Evolutionary conservation across 2,888 invertebrate species (phyloP), one percentile per base, ranked within the genome.

Genomic region (Oeneis ivallda): DNA sequence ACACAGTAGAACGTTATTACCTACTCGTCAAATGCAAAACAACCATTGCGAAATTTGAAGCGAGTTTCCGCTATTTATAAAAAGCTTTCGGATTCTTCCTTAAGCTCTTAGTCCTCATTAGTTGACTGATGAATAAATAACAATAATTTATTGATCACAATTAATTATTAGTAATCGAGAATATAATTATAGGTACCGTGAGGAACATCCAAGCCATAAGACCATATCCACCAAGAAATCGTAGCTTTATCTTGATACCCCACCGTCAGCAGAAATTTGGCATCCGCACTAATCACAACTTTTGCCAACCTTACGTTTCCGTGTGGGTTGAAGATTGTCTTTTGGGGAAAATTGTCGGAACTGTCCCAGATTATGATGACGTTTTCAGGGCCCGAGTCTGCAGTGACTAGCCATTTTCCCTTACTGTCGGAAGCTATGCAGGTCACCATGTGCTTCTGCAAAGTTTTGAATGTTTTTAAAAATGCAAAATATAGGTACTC

Each of bases 201-300:
- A 5, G 94, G 92, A 54, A 77, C 73, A 11, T 92, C 86, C 9
- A 74, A 74, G 4, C 93, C 93, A 34, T 78, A 85, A 41, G 93
- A 92, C 95, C 95, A 95, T 53, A 93, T 82, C 94, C 95, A 95
- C 82, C 94, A 92, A 70, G 92, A 83, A 0, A 95, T 71, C 0
- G 77, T 76, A 26, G 92, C 90, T 61, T 80, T 80, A 0, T 85
- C 82, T 54, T 85, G 86, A 68, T 92, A 92, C 3, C 91, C 93
- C 59, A 94, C 72, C 0, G 93, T 93, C 1, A 94, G 79, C 50
- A 95, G 78, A 72, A 93, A 94, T 73, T 93, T 93, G 1, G 93
- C 94, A 70, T 93, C 92, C 0, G 83, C 84, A 68, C 94, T 94
- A 9, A 94, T 73, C 0, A 85, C 84, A 6, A 93, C 84, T 50